A percentile compares a stretch with the other conserved stretches of the same genome.
Evolutionary conservation across 2,888 invertebrate genomes (phyloP).

Genomic region (Conchocele bisecta): DNA sequence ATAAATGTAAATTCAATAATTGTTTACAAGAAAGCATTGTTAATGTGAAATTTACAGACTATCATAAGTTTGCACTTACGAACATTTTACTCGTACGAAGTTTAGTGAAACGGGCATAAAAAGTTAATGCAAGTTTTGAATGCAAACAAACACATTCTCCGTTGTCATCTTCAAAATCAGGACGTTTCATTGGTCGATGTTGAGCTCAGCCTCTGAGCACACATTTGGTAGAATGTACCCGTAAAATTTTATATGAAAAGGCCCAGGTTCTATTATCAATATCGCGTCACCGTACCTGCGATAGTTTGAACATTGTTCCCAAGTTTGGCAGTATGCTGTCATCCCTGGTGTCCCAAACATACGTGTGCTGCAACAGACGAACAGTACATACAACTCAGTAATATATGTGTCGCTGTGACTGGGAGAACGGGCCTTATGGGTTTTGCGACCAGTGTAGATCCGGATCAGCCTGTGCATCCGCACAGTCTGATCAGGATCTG

Average conservation of each 20-base stretch:
- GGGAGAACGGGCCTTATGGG: too few relatives aligned
- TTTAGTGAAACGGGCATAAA: too few relatives aligned
- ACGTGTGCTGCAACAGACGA: slow-evolving; percentile 86
- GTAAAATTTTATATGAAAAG: not conserved
- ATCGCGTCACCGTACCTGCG: slow-evolving; percentile 66
- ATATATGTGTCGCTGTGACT: too few relatives aligned
- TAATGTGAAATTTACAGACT: too few relatives aligned
- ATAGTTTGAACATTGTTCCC: slow-evolving; percentile 87
- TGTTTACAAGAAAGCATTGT: too few relatives aligned
- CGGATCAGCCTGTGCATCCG: too few relatives aligned
- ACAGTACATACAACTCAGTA: not conserved
- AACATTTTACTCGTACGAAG: too few relatives aligned
- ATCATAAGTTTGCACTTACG: too few relatives aligned
- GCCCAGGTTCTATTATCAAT: not conserved
- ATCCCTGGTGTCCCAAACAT: slow-evolving; percentile 91
- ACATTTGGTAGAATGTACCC: not conserved
- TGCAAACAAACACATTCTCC: not conserved
- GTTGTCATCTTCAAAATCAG: not conserved
- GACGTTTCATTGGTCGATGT: too few relatives aligned
- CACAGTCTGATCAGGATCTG: too few relatives aligned
- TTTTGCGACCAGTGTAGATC: too few relatives aligned
- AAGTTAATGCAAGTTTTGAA: not conserved
- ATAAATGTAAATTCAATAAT: too few relatives aligned
- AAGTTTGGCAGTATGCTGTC: slow-evolving; percentile 90
- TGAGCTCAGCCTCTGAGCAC: not conserved